Base-by-base conservation (phyloP, 1,140 invertebrate genomes). In the Monochamus saltuarius region DNA sequence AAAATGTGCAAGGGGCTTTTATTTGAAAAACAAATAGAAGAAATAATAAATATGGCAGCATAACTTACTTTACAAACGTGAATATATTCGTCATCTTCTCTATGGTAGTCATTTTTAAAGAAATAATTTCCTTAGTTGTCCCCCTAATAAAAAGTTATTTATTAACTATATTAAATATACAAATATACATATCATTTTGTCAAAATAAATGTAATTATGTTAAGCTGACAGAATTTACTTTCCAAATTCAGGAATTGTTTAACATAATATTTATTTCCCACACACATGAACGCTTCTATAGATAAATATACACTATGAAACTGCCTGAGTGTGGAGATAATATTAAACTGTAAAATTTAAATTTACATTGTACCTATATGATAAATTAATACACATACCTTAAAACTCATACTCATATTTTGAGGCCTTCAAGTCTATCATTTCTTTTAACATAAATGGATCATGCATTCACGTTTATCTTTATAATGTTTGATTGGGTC, bases 261-360 rank as follows among this genome's bases (percentile, higher is more conserved):
- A 16, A 13, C 16, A 42, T 13, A 42, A 42, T 42, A 13, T 17
- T 42, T 22, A 39, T 59, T 50, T 59, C 38, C 57, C 57, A 59
- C 57, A 59, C 47, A 52, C 57, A 59, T 59, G 47, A 59, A 59
- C 57, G 50, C 43, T 53, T 29, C 57, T 22, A 42, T 59, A 59
- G 52, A 52, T 17, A 16, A 34, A 16, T 13, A 14, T 4, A 42
- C 14, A 59, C 49, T 59, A 59, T 34, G 57, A 53, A 59, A 59
- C 57, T 59, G 57, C 57, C 57, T 59, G 57, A 59, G 42, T 53
- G 57, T 59, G 57, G 57, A 29, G 22, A 29, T 29, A n/a, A n/a
- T n/a, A n/a, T 29, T 29, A 29, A 29, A 29, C 22, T 29, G 22
- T 29, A n/a, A n/a, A n/a, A n/a, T n/a, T n/a, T n/a, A n/a, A n/a